Conservation (phyloP, 2,797 vertebrate genomes). For the Bradypus variegatus region DNA sequence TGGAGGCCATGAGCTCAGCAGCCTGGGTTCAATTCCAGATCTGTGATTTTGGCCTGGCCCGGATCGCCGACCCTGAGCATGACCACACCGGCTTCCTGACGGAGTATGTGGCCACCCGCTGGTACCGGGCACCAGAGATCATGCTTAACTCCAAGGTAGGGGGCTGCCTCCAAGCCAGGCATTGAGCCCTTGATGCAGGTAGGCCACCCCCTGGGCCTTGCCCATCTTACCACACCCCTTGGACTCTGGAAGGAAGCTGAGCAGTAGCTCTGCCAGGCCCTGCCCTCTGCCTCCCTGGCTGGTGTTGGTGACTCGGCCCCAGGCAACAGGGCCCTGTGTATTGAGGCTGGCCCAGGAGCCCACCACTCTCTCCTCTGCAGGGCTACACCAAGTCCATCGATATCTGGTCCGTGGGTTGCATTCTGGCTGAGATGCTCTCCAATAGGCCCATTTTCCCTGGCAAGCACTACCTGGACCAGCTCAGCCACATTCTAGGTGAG, state of each 20-base stretch:
- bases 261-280: not conserved
- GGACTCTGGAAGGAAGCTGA: not conserved
- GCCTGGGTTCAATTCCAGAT: slow-evolving; percentile 73
- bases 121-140: slow-evolving; percentile 95
- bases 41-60: slow-evolving; percentile 92
- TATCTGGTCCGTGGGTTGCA: slow-evolving; percentile 95
- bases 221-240: not conserved
- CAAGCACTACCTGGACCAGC: slow-evolving; percentile 91
- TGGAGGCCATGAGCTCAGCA: not conserved
- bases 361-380: slow-evolving; percentile 64
- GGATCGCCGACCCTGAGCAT: slow-evolving; percentile 88
- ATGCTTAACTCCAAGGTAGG: slow-evolving; percentile 93
- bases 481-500: slow-evolving; percentile 90
- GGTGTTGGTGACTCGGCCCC: not conserved
- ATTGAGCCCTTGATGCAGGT: not conserved
- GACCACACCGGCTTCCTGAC: slow-evolving; percentile 91
- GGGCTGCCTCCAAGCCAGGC: not conserved
- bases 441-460: slow-evolving; percentile 91
- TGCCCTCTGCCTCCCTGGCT: not conserved
- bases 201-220: not conserved
- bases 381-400: slow-evolving; percentile 93
- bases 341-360: not conserved
- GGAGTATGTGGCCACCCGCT: slow-evolving; percentile 92
- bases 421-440: slow-evolving; percentile 92
- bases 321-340: not conserved